Percentiles rank a stretch among this genome's conserved stretches.
phyloP scores from a whole-genome alignment of 2,113 vertebrate species.

The Athene cunicularia region DNA sequence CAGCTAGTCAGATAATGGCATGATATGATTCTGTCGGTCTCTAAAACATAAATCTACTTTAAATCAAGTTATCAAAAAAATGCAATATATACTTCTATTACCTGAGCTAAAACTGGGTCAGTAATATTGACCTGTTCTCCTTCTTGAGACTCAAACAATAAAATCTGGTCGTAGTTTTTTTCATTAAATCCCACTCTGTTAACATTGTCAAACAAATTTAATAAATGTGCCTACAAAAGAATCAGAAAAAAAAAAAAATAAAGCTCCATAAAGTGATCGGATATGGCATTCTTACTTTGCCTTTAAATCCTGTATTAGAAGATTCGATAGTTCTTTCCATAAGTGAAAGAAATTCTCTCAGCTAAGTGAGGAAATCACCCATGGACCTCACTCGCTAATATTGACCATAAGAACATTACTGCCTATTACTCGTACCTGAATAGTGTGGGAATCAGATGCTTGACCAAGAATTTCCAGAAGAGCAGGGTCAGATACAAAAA shows the following conservation, averaged over 20 bases:
- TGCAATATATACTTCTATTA: slow-evolving; percentile 40
- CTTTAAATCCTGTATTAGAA: background rate
- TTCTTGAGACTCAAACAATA: slow-evolving; percentile 76
- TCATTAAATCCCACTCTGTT: slow-evolving; percentile 73
- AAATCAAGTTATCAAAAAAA: slow-evolving; percentile 37
- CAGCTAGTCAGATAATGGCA: background rate
- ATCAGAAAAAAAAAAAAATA: background rate
- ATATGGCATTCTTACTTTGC: background rate
- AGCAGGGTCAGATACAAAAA: slow-evolving; percentile 82
- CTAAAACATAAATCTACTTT: slow-evolving; percentile 1
- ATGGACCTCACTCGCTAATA: background rate
- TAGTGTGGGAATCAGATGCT: slow-evolving; percentile 84
- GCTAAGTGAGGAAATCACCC: background rate
- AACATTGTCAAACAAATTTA: slow-evolving; percentile 78
- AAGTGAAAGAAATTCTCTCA: background rate
- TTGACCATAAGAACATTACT: background rate
- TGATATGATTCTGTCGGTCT: background rate
- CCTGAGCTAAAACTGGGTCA: slow-evolving; percentile 74
- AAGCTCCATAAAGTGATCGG: background rate
- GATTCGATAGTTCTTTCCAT: background rate
- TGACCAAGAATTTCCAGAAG: slow-evolving; percentile 85
- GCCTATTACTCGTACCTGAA: slow-evolving; percentile 73
- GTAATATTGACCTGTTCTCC: slow-evolving; percentile 72
- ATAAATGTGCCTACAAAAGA: slow-evolving; percentile 66
- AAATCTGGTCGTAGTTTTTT: slow-evolving; percentile 75